Conservation (phyloP, 1,140 invertebrate genomes). For the Drosophila hydei region DNA sequence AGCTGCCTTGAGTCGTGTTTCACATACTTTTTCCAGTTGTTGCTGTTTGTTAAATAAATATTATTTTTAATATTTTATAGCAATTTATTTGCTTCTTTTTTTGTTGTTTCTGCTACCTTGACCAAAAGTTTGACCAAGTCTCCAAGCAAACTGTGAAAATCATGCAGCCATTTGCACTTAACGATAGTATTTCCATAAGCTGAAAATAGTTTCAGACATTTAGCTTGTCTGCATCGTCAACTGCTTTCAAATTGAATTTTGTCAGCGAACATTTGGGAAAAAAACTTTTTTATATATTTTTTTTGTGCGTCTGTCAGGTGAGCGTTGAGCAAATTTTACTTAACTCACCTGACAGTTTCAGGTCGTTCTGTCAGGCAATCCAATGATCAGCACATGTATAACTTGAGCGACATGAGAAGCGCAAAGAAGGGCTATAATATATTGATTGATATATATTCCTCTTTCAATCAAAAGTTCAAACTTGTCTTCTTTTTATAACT, state of each 20-base stretch:
- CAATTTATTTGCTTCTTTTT: no score
- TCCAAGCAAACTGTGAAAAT: constrained; percentile 5
- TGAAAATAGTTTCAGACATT: constrained; percentile 20
- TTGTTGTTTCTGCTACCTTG: no score
- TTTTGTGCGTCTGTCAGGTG: constrained; percentile 3
- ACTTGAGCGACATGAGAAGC: no score
- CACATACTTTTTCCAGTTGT: not conserved
- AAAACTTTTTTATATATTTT: constrained; percentile 24
- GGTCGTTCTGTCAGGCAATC: constrained; percentile 6
- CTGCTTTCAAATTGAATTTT: constrained; percentile 23
- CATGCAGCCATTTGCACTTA: constrained; percentile 14
- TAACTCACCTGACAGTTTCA: constrained; percentile 3
- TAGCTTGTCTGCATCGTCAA: constrained; percentile 16
- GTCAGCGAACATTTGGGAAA: constrained; percentile 6
- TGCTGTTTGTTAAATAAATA: not conserved
- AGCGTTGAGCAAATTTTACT: constrained; percentile 15
- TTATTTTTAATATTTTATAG: not conserved
- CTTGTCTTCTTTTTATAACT: no score
- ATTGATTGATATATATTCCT: no score
- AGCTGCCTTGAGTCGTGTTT: no score
- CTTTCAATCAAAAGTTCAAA: no score
- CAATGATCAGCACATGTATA: not conserved
- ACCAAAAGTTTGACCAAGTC: constrained; percentile 1
- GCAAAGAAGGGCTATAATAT: no score
- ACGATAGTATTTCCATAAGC: constrained; percentile 28